Conservation (phyloP, 2,888 invertebrate species). For the Drosophila austrosaltans region DNA sequence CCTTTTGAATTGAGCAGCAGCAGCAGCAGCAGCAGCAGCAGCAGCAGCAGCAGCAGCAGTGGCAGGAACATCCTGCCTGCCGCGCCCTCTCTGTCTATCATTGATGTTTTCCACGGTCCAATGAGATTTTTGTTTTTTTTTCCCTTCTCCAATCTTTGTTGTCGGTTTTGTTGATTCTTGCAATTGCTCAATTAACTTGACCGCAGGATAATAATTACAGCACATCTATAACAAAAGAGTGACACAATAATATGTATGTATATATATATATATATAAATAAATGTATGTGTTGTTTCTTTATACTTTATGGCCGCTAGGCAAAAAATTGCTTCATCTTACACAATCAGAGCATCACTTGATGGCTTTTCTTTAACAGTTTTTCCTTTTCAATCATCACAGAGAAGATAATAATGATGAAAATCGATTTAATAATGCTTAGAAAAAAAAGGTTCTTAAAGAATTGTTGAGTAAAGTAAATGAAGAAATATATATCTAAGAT, state of each 20-base stretch:
- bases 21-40: not conserved
- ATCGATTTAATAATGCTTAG: not conserved
- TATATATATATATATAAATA: no score
- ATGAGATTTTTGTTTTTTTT: not conserved
- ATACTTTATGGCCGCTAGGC: conserved; percentile 4
- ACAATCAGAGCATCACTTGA: conserved; percentile 1
- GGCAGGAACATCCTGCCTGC: not conserved
- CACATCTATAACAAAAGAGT: conserved; percentile 29
- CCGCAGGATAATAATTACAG: conserved; percentile 60
- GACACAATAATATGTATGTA: conserved; percentile 23
- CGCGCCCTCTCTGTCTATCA: not conserved
- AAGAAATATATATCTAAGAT: no score
- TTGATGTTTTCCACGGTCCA: conserved; percentile 2
- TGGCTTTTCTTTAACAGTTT: not conserved
- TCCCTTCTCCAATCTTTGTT: conserved; percentile 20
- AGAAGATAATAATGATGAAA: not conserved
- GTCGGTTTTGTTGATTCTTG: conserved; percentile 60
- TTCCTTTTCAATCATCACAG: not conserved
- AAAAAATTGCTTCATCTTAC: not conserved
- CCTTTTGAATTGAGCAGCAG: conserved; percentile 20
- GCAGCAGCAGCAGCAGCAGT: no score
- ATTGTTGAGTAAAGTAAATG: no score
- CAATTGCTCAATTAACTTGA: conserved; percentile 71
- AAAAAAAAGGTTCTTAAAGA: not conserved
- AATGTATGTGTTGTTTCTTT: not conserved